phyloP scores from a whole-genome alignment of 2,888 invertebrate species.

The Conops quadrifasciatus region DNA sequence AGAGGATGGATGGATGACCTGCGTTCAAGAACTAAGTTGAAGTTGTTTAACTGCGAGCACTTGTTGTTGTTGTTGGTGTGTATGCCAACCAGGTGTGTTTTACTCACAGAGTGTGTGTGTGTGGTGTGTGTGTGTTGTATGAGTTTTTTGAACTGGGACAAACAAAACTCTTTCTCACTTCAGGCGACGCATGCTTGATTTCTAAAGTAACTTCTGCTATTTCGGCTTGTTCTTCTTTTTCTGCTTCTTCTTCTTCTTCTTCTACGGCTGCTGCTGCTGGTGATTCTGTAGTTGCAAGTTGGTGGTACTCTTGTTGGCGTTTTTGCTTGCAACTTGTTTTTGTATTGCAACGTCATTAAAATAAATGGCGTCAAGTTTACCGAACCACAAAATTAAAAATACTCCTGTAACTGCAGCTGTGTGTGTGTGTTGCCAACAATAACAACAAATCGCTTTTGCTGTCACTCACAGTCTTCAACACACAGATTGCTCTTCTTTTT shows the following conservation, averaged over 20 bases:
- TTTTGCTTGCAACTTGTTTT: not conserved
- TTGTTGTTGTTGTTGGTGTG: not conserved
- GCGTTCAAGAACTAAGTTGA: not conserved
- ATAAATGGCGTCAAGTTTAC: constrained; percentile 34
- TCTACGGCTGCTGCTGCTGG: no score
- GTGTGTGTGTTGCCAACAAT: constrained; percentile 3
- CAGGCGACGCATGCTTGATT: not conserved
- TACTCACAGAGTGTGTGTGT: not conserved
- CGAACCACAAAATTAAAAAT: constrained; percentile 37
- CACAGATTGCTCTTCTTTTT: not conserved
- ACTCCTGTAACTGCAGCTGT: not conserved
- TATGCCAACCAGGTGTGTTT: not conserved
- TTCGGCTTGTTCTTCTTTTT: not conserved
- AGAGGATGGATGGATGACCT: not conserved
- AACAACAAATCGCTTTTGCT: constrained; percentile 9
- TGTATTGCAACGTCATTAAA: constrained; percentile 23
- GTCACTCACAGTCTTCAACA: not conserved
- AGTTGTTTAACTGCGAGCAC: not conserved
- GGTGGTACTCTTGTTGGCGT: not conserved
- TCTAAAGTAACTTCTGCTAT: not conserved
- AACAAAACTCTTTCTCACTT: constrained; percentile 3
- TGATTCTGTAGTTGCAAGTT: not conserved
- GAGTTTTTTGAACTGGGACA: not conserved
- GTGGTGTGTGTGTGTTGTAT: not conserved
- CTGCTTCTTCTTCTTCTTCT: not conserved